Evolutionary conservation across 2,797 vertebrate species (phyloP).

Genomic region (Gastrophryne carolinensis): DNA sequence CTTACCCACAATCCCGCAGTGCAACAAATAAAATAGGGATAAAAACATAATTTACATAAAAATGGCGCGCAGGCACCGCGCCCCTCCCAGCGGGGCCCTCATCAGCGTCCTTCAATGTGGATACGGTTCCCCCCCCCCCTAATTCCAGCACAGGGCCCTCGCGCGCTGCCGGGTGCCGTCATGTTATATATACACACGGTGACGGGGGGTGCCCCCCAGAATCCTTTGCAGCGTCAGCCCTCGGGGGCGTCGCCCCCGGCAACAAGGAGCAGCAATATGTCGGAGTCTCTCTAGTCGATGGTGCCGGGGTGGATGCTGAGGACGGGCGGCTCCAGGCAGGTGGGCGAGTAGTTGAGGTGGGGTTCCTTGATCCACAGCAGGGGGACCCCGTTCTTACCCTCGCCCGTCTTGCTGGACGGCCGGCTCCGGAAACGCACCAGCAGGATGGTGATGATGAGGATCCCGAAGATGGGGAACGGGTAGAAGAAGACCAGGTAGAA

Average conservation of each 20-base stretch:
- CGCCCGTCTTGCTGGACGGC: conserved; percentile 87
- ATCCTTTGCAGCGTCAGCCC: not conserved
- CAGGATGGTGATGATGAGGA: conserved; percentile 92
- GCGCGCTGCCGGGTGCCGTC: not conserved
- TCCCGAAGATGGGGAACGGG: conserved; percentile 95
- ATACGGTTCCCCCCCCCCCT: not conserved
- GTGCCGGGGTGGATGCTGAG: conserved; percentile 97
- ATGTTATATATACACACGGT: not conserved
- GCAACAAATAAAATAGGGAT: conserved; percentile 31
- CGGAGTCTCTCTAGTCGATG: conserved; percentile 79
- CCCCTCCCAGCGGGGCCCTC: not conserved
- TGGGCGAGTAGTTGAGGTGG: conserved; percentile 97
- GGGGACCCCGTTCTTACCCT: conserved; percentile 95
- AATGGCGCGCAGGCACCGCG: not conserved
- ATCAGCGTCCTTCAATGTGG: not conserved
- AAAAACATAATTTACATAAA: conserved; percentile 4
- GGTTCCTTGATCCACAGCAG: conserved; percentile 98
- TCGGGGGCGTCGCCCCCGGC: not conserved
- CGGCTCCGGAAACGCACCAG: conserved; percentile 91
- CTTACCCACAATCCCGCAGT: conserved; percentile 33
- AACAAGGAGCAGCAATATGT: not conserved
- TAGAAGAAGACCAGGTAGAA: conserved; percentile 99
- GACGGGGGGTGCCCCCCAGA: not conserved
- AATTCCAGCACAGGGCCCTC: not conserved
- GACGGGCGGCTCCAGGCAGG: conserved; percentile 92